Base-by-base conservation (phyloP, 2,888 invertebrate genomes). In the Tortricodes alternella region DNA sequence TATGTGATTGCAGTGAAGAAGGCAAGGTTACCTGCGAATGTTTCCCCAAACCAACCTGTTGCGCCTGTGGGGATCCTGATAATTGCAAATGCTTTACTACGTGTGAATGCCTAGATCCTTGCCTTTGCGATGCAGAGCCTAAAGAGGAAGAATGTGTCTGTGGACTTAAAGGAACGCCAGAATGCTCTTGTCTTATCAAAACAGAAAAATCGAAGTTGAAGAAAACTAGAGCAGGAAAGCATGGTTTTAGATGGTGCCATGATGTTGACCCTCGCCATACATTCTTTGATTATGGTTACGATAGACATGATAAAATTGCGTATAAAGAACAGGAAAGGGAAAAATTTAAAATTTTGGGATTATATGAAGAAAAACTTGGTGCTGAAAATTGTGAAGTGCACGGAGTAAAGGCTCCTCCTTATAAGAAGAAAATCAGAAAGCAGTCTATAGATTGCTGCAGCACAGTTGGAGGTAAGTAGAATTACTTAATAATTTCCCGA, bases 371-470 rank as follows among this genome's bases (percentile, higher is more conserved):
- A 53, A 62, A 66, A 32, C 21, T 21, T 4, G 61, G 62, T 18
- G 63, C 68, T 39, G 69, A 68, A 21, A 59, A 63, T 19, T 78
- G 80, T 58, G 65, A 70, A 3, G 61, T 74, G 41, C 78, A 81
- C 60, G 78, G 72, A n/a, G 52, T 67, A 0, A 61, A 73, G 48
- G 64, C 73, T 18, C 85, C 85, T n/a, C 67, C 68, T 35, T 89
- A 70, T 57, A 80, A 80, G 61, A 78, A 71, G 60, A 80, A 77
- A 70, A 59, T 71, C 41, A 70, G 78, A 18, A 85, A 78, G 55
- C 77, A 86, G 34, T 83, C 88, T 23, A 66, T 90, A 55, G 91
- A 91, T 62, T 90, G 89, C 59, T 91, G 90, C 65, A 89, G 89
- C 65, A 75, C 88, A 43, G 84, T 90, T 65, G 91, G 91, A 62